A percentile compares a stretch with the other conserved stretches of the same genome.
These are phyloP conservation scores for Lagenorhynchus albirostris DNA, from an alignment of 2,113 vertebrate species.

Conservation along the genomic window DNA sequence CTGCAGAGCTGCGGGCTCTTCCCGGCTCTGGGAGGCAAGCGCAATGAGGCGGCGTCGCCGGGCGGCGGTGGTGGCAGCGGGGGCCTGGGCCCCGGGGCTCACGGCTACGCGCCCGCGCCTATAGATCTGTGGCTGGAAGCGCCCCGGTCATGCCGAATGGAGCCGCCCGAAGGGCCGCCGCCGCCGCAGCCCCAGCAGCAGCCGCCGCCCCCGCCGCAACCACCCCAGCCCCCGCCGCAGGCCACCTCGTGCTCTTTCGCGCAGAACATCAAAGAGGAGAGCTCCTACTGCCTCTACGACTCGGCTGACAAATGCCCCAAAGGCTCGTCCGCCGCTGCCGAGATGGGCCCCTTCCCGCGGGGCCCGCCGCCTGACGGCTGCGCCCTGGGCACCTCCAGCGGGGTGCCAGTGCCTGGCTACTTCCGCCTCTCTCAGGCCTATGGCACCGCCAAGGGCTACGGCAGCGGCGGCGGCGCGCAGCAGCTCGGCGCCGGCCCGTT, in stretches of 20 bases:
- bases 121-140: conserved; percentile 96
- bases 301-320: conserved; percentile 95
- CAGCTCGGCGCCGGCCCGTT: conserved; percentile 87
- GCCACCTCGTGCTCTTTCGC: conserved; percentile 93
- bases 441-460: conserved; percentile 89
- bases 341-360: conserved; percentile 86
- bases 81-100: conserved; percentile 86
- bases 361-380: conserved; percentile 87
- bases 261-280: conserved; percentile 97
- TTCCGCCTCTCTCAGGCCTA: conserved; percentile 98
- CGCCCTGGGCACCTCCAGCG: conserved; percentile 81
- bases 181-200: conserved; percentile 80
- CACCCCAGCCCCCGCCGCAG: conserved; percentile 88
- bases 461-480: conserved; percentile 67
- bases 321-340: conserved; percentile 86
- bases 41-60: conserved; percentile 90
- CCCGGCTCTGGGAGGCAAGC: conserved; percentile 91
- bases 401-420: conserved; percentile 96
- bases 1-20: conserved; percentile 95
- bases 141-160: conserved; percentile 93
- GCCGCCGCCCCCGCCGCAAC: conserved; percentile 76
- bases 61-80: conserved; percentile 69
- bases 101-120: conserved; percentile 89
- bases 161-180: conserved; percentile 87
- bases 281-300: conserved; percentile 96